Conservation (phyloP, 2,888 invertebrate genomes). For the Chironomus tentans region DNA sequence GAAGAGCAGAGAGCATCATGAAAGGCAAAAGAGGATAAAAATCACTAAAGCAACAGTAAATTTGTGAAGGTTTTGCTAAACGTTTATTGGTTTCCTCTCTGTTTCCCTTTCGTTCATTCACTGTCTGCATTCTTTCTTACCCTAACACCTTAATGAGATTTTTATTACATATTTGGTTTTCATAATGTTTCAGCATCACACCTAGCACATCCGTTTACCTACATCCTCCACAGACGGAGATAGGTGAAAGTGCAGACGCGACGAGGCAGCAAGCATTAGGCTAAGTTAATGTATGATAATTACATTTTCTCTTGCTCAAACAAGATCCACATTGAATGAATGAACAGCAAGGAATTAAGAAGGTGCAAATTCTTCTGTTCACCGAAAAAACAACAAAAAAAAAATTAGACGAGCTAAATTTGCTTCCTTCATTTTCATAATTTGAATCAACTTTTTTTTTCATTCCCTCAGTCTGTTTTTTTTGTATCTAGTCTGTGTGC, state of each 20-base stretch:
- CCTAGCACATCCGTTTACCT: too few species aligned
- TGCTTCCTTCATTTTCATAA: slow-evolving; percentile 3
- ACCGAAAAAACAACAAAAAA: slow-evolving; percentile 4
- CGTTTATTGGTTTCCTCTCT: slow-evolving; percentile 22
- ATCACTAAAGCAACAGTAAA: too few species aligned
- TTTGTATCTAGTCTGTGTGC: too few species aligned
- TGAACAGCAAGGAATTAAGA: background rate
- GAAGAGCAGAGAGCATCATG: too few species aligned
- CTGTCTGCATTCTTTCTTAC: background rate
- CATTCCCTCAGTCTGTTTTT: too few species aligned
- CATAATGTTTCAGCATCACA: background rate
- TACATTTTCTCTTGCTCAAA: slow-evolving; percentile 6
- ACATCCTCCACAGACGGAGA: too few species aligned
- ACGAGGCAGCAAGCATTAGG: slow-evolving; percentile 12
- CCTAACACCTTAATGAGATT: slow-evolving; percentile 16
- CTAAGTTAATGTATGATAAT: slow-evolving; percentile 17
- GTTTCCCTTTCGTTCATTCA: background rate
- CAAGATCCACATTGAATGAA: background rate
- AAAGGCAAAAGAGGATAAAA: too few species aligned
- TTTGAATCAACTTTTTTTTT: background rate
- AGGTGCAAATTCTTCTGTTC: slow-evolving; percentile 19
- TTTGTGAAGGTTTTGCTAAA: background rate
- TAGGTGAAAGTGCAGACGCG: too few species aligned
- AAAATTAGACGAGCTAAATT: background rate
- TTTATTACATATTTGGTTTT: slow-evolving; percentile 25